Conservation (phyloP, 2,888 invertebrate species). For the Entomobrya multifasciata region DNA sequence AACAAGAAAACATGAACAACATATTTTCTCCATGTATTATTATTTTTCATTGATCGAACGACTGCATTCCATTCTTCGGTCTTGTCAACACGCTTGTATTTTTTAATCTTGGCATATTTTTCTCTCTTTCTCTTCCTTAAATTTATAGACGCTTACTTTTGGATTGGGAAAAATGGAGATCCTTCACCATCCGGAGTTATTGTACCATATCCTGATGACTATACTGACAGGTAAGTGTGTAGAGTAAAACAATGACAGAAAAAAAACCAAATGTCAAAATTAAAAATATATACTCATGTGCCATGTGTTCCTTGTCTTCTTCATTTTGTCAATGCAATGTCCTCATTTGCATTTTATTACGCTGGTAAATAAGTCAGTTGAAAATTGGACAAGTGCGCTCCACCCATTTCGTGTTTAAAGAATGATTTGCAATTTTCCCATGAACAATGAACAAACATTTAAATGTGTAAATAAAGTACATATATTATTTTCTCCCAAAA, state of each 20-base stretch:
- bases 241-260: slow-evolving; percentile 1
- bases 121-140: slow-evolving; percentile 35
- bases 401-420: slow-evolving; percentile 79
- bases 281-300: background rate
- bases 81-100: slow-evolving; percentile 56
- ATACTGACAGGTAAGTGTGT: slow-evolving; percentile 87
- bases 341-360: slow-evolving; percentile 65
- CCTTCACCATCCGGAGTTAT: slow-evolving; percentile 92
- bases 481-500: background rate
- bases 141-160: slow-evolving; percentile 90
- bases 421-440: slow-evolving; percentile 69
- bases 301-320: background rate
- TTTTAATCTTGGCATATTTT: slow-evolving; percentile 33
- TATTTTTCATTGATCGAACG: slow-evolving; percentile 57
- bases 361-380: slow-evolving; percentile 60
- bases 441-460: background rate
- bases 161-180: slow-evolving; percentile 91
- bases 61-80: slow-evolving; percentile 61
- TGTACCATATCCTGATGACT: slow-evolving; percentile 93
- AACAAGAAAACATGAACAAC: slow-evolving; percentile 47
- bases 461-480: too few relatives aligned
- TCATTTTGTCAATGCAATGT: background rate
- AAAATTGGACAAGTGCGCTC: slow-evolving; percentile 73
- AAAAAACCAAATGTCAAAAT: background rate
- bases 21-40: slow-evolving; percentile 60